A percentile compares a stretch with the other conserved stretches of the same genome.
Conservation (phyloP, 2,888 invertebrate genomes). For the Microctonus hyperodae region DNA sequence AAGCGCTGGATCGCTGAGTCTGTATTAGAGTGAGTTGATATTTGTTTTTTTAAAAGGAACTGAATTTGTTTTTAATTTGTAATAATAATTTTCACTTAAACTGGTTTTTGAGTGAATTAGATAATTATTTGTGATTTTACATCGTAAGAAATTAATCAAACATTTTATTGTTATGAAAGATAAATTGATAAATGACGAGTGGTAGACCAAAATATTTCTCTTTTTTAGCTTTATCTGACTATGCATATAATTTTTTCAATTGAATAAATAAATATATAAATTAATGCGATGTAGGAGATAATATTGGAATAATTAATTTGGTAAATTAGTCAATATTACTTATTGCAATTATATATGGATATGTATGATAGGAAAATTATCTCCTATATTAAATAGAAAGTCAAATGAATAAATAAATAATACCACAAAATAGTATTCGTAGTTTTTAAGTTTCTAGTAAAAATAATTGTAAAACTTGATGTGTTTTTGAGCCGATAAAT, state of each 20-base stretch:
- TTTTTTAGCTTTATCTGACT: neutral
- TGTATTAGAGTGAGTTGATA: neutral
- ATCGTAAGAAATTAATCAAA: neutral
- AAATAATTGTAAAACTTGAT: slow-evolving; percentile 47
- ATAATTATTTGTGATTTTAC: neutral
- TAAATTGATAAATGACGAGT: neutral
- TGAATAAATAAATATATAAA: neutral
- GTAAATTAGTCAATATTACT: neutral
- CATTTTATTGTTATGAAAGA: neutral
- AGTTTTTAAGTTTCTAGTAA: slow-evolving; percentile 44
- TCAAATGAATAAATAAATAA: neutral
- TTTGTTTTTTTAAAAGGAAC: neutral
- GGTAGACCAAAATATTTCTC: neutral
- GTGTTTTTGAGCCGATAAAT: slow-evolving; percentile 43
- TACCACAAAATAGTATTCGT: neutral
- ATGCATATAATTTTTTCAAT: neutral
- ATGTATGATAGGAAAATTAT: slow-evolving; percentile 14
- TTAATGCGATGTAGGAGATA: neutral
- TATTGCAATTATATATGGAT: too few species aligned
- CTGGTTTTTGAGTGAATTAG: slow-evolving; percentile 28
- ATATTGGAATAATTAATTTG: neutral
- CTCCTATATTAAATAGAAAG: slow-evolving; percentile 1
- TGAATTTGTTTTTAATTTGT: neutral
- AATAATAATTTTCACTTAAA: slow-evolving; percentile 26
- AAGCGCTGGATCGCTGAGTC: slow-evolving; percentile 35